Percentiles rank a stretch among this genome's conserved stretches.
Conservation (phyloP, 2,113 vertebrate species). For the Ploceus nigricollis region DNA sequence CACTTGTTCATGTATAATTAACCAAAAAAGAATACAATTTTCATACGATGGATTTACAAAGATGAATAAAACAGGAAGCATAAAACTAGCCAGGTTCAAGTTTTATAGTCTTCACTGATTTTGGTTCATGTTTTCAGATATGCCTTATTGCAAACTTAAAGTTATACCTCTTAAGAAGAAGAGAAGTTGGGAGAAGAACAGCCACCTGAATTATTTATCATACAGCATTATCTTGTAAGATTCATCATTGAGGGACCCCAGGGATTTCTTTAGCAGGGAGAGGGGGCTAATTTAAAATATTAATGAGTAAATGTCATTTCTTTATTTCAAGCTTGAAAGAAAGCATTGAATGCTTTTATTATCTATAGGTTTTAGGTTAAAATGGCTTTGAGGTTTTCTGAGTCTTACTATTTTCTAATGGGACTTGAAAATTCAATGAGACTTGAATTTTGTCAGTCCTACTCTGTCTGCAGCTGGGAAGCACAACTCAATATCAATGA, state of each 20-base stretch:
- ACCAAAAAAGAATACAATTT: background rate
- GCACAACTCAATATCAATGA: background rate
- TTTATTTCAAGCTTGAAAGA: background rate
- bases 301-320: background rate
- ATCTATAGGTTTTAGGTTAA: background rate
- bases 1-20: background rate
- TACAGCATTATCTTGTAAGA: background rate
- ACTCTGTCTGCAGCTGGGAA: background rate
- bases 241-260: background rate
- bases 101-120: background rate
- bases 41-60: background rate
- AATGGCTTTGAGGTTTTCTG: background rate
- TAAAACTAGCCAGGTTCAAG: background rate
- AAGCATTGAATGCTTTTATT: background rate
- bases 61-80: background rate
- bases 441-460: background rate
- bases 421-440: background rate
- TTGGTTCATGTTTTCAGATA: background rate
- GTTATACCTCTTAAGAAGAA: background rate
- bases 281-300: background rate
- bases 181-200: background rate
- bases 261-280: background rate
- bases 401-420: background rate
- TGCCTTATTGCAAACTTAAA: background rate
- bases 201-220: background rate